A percentile compares a stretch with the other conserved stretches of the same genome.
phyloP scores from a whole-genome alignment of 1,140 invertebrate genomes.

The Magallana gigas region DNA sequence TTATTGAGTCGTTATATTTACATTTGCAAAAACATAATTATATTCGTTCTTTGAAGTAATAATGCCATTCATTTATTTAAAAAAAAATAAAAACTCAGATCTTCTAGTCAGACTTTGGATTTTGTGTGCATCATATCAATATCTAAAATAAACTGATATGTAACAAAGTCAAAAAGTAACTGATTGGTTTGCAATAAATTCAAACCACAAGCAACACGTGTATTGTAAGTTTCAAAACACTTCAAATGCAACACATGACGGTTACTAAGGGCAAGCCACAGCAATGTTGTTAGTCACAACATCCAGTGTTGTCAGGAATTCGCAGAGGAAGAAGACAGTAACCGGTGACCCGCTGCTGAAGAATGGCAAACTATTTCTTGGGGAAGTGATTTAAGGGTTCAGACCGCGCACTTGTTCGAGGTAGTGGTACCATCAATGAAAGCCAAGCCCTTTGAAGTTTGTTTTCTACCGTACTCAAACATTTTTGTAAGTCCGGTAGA shows the following conservation, averaged over 20 bases:
- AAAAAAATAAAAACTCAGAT: too few relatives aligned
- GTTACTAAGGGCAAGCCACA: background rate
- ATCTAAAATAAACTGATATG: too few relatives aligned
- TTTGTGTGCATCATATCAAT: too few relatives aligned
- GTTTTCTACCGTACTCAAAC: background rate
- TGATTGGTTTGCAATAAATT: too few relatives aligned
- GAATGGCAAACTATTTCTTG: background rate
- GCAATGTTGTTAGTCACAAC: background rate
- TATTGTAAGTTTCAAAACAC: too few relatives aligned
- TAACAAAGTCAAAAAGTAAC: too few relatives aligned
- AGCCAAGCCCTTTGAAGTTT: background rate
- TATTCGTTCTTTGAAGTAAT: too few relatives aligned
- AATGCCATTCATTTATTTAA: too few relatives aligned
- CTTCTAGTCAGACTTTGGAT: too few relatives aligned
- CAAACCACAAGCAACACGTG: too few relatives aligned
- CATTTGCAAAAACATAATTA: too few relatives aligned
- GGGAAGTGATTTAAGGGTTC: background rate
- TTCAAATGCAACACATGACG: background rate
- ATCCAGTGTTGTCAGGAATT: slow-evolving; percentile 2
- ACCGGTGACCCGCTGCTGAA: background rate
- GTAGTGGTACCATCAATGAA: background rate
- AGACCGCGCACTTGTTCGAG: background rate
- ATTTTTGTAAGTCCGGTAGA: slow-evolving; percentile 20
- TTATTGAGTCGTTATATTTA: too few relatives aligned
- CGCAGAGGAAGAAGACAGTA: background rate